A percentile compares a stretch with the other conserved stretches of the same genome.
phyloP scores from a whole-genome alignment of 1,140 invertebrate genomes.

The Centruroides vittatus region DNA sequence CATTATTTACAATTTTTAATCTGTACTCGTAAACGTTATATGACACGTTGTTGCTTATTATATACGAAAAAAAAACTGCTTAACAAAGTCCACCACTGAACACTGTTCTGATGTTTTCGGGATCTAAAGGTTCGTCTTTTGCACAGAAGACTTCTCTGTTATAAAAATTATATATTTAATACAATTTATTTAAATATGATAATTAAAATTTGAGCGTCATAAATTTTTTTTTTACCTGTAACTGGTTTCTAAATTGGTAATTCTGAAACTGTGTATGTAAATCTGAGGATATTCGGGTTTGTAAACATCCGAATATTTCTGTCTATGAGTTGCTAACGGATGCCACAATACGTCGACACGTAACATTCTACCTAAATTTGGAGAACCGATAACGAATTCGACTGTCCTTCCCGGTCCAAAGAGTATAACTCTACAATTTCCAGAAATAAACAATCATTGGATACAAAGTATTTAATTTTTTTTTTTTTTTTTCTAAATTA shows the following conservation, averaged over 20 bases:
- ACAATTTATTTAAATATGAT: no score
- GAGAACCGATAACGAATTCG: constrained; percentile 50
- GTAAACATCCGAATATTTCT: constrained; percentile 62
- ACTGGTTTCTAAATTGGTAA: constrained; percentile 22
- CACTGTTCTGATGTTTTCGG: constrained; percentile 4
- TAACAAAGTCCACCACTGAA: constrained; percentile 11
- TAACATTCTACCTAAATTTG: constrained; percentile 44
- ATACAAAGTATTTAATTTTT: not conserved
- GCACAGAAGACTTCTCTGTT: constrained; percentile 12
- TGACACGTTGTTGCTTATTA: no score
- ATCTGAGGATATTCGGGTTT: constrained; percentile 32
- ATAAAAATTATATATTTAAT: not conserved
- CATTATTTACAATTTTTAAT: no score
- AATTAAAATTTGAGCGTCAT: no score
- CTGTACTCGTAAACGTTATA: no score
- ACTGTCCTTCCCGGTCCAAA: constrained; percentile 29
- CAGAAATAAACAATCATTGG: not conserved
- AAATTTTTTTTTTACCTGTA: constrained; percentile 11
- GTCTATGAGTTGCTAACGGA: constrained; percentile 48
- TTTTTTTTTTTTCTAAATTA: constrained; percentile 9
- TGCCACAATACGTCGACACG: constrained; percentile 53
- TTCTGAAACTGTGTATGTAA: constrained; percentile 21
- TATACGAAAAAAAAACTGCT: not conserved
- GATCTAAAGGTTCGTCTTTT: constrained; percentile 1
- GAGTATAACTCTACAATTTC: constrained; percentile 1